A percentile compares a stretch with the other conserved stretches of the same genome.
Evolutionary conservation across 2,797 vertebrate genomes (phyloP).

Genomic region (Chaetophractus vellerosus): DNA sequence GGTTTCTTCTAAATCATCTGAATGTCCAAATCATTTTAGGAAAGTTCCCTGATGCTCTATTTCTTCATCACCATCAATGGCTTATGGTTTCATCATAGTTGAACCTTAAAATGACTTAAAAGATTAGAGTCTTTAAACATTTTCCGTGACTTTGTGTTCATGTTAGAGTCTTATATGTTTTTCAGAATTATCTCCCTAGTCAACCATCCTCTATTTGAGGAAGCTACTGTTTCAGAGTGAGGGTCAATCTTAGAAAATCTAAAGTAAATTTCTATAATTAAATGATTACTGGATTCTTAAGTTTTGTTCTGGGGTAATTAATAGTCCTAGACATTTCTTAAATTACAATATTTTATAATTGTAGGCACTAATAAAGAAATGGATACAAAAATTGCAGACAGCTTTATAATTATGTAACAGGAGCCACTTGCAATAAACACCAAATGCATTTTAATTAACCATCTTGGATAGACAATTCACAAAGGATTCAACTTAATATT

Average conservation of each 20-base stretch:
- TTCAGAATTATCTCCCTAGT: background rate
- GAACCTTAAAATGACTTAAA: background rate
- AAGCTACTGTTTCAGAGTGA: slow-evolving; percentile 28
- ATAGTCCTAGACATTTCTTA: slow-evolving; percentile 4
- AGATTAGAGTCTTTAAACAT: background rate
- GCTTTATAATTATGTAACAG: slow-evolving; percentile 62
- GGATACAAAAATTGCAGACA: slow-evolving; percentile 63
- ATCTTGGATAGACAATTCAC: slow-evolving; percentile 21
- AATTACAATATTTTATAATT: slow-evolving; percentile 52
- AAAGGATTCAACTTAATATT: slow-evolving; percentile 51
- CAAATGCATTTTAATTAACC: slow-evolving; percentile 73
- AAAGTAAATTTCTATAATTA: slow-evolving; percentile 44
- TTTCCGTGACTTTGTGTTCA: slow-evolving; percentile 31
- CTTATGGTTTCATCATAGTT: background rate
- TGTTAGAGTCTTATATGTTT: background rate
- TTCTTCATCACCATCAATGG: background rate
- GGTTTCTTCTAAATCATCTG: background rate
- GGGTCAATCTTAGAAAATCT: background rate
- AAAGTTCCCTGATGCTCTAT: background rate
- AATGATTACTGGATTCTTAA: background rate
- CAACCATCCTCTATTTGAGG: background rate
- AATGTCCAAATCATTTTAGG: slow-evolving; percentile 31
- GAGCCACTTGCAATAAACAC: slow-evolving; percentile 42
- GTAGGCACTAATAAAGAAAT: slow-evolving; percentile 73
- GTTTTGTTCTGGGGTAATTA: background rate